These are phyloP conservation scores for Nannobrachium achirus DNA, from an alignment of 2,113 vertebrate genomes.

Conservation along the genomic window DNA sequence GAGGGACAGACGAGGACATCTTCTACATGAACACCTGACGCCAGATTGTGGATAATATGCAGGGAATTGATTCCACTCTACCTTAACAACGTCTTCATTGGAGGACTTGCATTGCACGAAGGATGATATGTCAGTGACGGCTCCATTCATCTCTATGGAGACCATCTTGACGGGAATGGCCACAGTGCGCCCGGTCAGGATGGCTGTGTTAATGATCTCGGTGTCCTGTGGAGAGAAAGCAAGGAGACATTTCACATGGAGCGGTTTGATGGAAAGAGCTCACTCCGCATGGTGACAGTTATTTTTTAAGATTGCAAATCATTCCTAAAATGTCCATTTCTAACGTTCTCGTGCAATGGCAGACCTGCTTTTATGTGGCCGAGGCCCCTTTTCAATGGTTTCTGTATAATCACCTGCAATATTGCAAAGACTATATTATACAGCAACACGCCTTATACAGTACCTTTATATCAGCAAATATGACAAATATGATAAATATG, in stretches of 20 bases:
- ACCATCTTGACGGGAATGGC: constrained; percentile 97
- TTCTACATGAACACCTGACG: constrained; percentile 33
- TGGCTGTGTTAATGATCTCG: constrained; percentile 97
- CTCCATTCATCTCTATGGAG: constrained; percentile 91
- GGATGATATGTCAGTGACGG: constrained; percentile 86
- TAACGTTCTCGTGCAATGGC: neutral
- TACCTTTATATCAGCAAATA: too few species aligned
- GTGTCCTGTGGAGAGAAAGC: constrained; percentile 83
- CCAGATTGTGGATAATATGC: neutral
- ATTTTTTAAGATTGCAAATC: too few species aligned
- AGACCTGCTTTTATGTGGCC: constrained; percentile 22
- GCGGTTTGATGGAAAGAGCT: neutral
- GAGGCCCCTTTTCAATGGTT: constrained; percentile 36
- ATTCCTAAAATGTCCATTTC: too few species aligned
- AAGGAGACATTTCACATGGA: constrained; percentile 1
- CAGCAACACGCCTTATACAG: neutral
- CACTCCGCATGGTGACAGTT: too few species aligned
- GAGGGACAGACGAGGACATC: constrained; percentile 40
- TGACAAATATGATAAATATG: too few species aligned
- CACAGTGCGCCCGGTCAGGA: constrained; percentile 93
- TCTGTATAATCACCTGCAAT: constrained; percentile 51
- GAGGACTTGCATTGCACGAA: constrained; percentile 92
- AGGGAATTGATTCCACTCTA: constrained; percentile 60
- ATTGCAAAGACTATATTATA: constrained; percentile 27
- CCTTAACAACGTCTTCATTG: constrained; percentile 98